A percentile compares a stretch with the other conserved stretches of the same genome.
Conservation (phyloP, 2,113 vertebrate genomes). For the Propithecus coquereli region DNA sequence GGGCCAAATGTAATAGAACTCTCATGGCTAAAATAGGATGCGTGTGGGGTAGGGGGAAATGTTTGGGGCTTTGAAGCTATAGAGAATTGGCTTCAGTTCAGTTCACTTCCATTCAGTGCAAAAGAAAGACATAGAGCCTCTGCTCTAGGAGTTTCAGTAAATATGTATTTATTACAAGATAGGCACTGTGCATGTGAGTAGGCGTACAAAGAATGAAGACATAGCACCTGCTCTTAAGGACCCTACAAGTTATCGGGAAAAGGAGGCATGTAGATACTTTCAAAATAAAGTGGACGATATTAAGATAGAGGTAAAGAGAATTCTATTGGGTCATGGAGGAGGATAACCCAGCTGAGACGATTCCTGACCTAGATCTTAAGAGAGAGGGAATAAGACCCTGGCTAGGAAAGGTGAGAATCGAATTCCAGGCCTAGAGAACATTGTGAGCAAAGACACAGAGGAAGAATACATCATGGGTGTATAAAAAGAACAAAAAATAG, state of each 20-base stretch:
- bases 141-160: background rate
- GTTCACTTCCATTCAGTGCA: background rate
- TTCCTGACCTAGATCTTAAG: background rate
- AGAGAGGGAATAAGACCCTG: background rate
- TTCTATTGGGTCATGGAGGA: background rate
- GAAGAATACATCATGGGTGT: background rate
- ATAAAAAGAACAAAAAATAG: background rate
- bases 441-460: background rate
- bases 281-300: background rate
- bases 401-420: background rate
- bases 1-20: slow-evolving; percentile 29
- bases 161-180: background rate
- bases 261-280: background rate
- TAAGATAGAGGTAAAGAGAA: background rate
- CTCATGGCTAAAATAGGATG: slow-evolving; percentile 42
- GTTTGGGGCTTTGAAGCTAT: slow-evolving; percentile 28
- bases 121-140: background rate
- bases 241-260: background rate
- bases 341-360: background rate
- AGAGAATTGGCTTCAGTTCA: slow-evolving; percentile 48
- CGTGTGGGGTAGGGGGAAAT: background rate
- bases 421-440: background rate
- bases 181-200: background rate
- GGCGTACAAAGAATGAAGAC: background rate
- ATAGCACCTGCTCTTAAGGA: background rate